phyloP scores from a whole-genome alignment of 2,888 invertebrate genomes.

The Oegoconia quadripuncta region DNA sequence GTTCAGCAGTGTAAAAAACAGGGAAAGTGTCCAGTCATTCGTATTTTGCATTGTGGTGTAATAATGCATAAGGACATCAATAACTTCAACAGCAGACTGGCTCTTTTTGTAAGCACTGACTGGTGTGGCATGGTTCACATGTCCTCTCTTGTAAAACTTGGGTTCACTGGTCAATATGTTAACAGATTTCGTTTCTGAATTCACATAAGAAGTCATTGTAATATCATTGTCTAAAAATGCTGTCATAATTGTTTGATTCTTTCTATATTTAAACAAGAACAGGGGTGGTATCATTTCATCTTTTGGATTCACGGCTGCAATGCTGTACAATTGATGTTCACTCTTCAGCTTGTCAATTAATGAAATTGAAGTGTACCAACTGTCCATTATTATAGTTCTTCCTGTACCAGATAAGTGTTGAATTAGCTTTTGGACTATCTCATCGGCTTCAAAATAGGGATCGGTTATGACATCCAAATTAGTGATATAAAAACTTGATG shows the following conservation, averaged over 20 bases:
- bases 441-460: conserved; percentile 48
- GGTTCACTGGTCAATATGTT: conserved; percentile 61
- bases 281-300: conserved; percentile 57
- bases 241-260: conserved; percentile 43
- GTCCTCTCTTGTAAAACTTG: conserved; percentile 51
- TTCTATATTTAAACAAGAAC: conserved; percentile 52
- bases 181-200: conserved; percentile 44
- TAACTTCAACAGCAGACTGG: conserved; percentile 56
- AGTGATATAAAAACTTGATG: conserved; percentile 60
- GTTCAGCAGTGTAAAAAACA: conserved; percentile 64
- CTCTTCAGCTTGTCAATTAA: conserved; percentile 45
- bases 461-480: conserved; percentile 66
- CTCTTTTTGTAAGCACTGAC: conserved; percentile 59
- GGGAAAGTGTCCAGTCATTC: conserved; percentile 64
- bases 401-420: conserved; percentile 58
- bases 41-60: conserved; percentile 66
- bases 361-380: conserved; percentile 53
- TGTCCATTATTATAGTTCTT: conserved; percentile 56
- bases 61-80: conserved; percentile 66
- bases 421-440: conserved; percentile 53
- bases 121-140: conserved; percentile 42
- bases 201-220: conserved; percentile 53
- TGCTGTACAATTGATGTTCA: conserved; percentile 48
- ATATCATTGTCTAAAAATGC: conserved; percentile 54
- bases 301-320: conserved; percentile 51